Percentiles rank a stretch among this genome's conserved stretches.
Evolutionary conservation across 2,113 vertebrate genomes (phyloP).

Genomic region (Xenopus laevis): DNA sequence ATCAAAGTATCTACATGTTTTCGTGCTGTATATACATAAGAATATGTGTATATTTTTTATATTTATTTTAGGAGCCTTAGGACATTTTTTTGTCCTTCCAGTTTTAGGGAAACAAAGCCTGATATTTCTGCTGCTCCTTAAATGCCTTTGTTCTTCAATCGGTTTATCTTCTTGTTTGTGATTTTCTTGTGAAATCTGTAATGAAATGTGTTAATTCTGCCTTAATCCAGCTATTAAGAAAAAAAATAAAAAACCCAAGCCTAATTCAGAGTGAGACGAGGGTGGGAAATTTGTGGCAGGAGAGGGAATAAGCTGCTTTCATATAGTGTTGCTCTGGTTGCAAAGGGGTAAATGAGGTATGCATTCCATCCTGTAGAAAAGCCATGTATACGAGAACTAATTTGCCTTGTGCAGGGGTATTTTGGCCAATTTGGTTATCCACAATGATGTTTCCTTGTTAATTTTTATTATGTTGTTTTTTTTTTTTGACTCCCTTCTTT

Average conservation of each 20-base stretch:
- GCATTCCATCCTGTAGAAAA: conserved; percentile 86
- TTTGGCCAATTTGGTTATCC: background rate
- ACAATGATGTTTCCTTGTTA: no score
- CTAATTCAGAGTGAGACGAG: background rate
- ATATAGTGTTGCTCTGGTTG: background rate
- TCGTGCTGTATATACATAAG: no score
- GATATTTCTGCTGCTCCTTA: conserved; percentile 15
- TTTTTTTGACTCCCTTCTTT: no score
- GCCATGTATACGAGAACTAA: conserved; percentile 70
- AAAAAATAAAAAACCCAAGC: background rate
- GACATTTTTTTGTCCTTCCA: no score
- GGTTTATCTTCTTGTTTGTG: background rate
- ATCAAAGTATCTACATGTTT: no score
- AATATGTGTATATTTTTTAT: no score
- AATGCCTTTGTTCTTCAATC: background rate
- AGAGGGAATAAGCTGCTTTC: conserved; percentile 8
- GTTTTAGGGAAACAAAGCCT: no score
- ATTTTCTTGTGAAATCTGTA: background rate
- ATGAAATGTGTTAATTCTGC: conserved; percentile 11
- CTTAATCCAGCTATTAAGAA: background rate
- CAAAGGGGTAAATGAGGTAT: conserved; percentile 35
- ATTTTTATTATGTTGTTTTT: no score
- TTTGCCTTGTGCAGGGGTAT: conserved; percentile 52
- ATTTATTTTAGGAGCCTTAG: no score
- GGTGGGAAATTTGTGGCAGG: no score